Conservation (phyloP, 35 echinoderm and acorn worm species). For the Amphiura filiformis region DNA sequence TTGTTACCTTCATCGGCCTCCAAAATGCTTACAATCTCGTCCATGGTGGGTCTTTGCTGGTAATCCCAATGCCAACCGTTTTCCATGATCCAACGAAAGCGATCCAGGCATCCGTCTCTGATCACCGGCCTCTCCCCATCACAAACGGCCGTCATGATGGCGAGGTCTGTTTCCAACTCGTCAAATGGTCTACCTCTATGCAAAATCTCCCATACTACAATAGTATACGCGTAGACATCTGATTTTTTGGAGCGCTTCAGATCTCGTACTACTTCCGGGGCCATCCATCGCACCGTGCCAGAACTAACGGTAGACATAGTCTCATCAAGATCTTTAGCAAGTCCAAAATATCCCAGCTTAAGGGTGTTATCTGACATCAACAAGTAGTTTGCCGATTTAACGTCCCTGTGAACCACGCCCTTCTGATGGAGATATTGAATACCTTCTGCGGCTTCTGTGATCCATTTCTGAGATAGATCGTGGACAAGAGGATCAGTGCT, state of each 20-base stretch:
- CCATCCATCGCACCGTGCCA: not conserved
- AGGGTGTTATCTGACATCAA: not conserved
- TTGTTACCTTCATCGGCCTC: not conserved
- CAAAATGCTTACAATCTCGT: not conserved
- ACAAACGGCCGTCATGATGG: not conserved
- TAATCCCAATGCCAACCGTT: not conserved
- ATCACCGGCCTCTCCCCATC: not conserved
- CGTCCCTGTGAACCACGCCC: not conserved
- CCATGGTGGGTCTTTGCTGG: not conserved
- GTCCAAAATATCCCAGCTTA: not conserved
- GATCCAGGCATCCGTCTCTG: not conserved
- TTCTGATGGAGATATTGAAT: not conserved
- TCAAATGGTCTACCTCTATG: not conserved
- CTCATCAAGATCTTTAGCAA: not conserved
- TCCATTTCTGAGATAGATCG: not conserved
- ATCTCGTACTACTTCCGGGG: not conserved
- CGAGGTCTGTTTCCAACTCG: not conserved
- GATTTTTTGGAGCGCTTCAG: not conserved
- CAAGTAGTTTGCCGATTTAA: not conserved
- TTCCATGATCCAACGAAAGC: not conserved
- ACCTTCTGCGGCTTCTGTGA: not conserved
- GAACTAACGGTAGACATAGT: not conserved
- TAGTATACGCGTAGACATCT: not conserved
- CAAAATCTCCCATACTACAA: not conserved
- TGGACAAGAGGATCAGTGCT: not conserved